phyloP scores from a whole-genome alignment of 64 coral and sea anemone species.

The Stichodactyla helianthus region DNA sequence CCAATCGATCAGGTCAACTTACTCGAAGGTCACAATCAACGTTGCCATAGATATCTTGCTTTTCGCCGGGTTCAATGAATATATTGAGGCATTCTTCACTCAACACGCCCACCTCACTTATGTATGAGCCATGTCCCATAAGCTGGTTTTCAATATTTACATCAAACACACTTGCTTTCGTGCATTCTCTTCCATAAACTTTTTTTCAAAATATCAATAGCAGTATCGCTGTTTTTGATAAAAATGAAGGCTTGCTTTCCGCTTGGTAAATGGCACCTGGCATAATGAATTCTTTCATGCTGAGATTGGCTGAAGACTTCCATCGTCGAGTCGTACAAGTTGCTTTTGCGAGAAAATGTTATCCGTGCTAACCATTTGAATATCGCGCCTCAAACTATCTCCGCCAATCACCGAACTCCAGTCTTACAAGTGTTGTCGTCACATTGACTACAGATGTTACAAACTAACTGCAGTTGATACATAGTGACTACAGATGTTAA shows the following conservation, averaged over 20 bases:
- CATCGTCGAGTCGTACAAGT: neutral
- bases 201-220: neutral
- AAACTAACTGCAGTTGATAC: neutral
- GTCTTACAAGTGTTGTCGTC: too few relatives aligned
- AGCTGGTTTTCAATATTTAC: neutral
- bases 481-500: slow-evolving; percentile 2
- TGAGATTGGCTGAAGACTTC: neutral
- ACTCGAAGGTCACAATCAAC: neutral
- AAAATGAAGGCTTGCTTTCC: neutral
- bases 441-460: too few relatives aligned
- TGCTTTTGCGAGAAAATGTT: neutral
- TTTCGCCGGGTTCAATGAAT: neutral
- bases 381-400: neutral
- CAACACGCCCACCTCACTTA: neutral
- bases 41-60: neutral
- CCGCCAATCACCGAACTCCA: neutral
- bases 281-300: slow-evolving; percentile 7
- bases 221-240: neutral
- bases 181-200: neutral
- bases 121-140: neutral
- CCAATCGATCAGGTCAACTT: neutral
- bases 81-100: neutral
- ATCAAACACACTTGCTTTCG: neutral
- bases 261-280: neutral
- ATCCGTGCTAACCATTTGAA: neutral